A percentile compares a stretch with the other conserved stretches of the same genome.
These are phyloP conservation scores for Hydroisotoma schaefferi DNA, from an alignment of 2,888 invertebrate genomes.

Conservation along the genomic window DNA sequence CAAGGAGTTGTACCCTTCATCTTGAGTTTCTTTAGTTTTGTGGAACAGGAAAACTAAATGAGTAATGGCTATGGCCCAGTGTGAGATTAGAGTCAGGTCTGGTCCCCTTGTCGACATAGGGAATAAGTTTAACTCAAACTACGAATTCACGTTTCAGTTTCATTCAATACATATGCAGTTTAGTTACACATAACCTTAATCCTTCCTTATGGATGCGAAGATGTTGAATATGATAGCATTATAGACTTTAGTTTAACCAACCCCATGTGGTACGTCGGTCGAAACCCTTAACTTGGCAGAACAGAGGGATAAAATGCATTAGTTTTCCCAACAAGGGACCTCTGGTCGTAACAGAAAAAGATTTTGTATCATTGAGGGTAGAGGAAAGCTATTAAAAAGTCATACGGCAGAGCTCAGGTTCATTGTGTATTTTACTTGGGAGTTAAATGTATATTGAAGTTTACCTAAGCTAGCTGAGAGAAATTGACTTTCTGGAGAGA, in stretches of 20 bases:
- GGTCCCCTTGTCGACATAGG: background rate
- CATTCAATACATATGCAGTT: too few relatives aligned
- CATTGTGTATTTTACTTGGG: conserved; percentile 2
- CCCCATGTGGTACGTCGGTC: conserved; percentile 4
- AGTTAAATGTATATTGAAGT: conserved; percentile 3
- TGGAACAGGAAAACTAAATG: conserved; percentile 14
- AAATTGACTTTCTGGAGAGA: conserved; percentile 2
- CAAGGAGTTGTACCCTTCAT: conserved; percentile 12
- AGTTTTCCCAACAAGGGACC: background rate
- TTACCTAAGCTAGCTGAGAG: background rate
- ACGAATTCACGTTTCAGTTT: too few relatives aligned
- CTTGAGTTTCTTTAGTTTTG: too few relatives aligned
- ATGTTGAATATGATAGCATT: too few relatives aligned
- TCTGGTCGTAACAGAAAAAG: background rate
- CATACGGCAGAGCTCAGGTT: background rate
- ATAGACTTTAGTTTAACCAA: background rate
- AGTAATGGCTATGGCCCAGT: conserved; percentile 10
- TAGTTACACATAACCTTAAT: too few relatives aligned
- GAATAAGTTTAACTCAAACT: background rate
- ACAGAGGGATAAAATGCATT: too few relatives aligned
- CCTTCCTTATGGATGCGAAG: too few relatives aligned
- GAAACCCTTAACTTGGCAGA: background rate
- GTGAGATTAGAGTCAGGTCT: conserved; percentile 8
- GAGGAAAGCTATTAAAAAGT: background rate
- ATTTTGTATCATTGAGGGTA: too few relatives aligned